Evolutionary conservation across 37 sponge, comb jelly and placozoan genomes (phyloP).

Genomic region (Halichondria panicea): DNA sequence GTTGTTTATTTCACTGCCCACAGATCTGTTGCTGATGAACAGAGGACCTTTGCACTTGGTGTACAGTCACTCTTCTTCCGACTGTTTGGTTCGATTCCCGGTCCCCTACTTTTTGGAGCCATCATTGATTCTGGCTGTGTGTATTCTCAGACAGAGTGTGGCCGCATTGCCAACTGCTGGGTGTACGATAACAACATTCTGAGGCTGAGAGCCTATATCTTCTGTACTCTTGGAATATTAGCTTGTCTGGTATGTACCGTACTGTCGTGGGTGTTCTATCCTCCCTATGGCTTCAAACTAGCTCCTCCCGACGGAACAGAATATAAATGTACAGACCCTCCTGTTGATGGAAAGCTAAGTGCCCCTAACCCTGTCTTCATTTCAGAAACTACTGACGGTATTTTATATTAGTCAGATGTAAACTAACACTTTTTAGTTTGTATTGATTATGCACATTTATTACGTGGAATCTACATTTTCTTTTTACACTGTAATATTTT

Average conservation of each 20-base stretch:
- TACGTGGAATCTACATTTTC: too few species aligned
- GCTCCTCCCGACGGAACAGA: too few species aligned
- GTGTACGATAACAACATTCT: conserved; percentile 53
- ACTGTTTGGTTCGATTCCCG: conserved; percentile 64
- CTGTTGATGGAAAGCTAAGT: too few species aligned
- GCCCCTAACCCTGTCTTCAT: too few species aligned
- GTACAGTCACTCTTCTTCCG: conserved; percentile 64
- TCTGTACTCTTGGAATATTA: neutral
- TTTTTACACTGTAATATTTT: too few species aligned
- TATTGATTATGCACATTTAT: too few species aligned
- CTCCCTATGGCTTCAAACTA: too few species aligned
- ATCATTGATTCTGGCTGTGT: conserved; percentile 67
- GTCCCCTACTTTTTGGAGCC: conserved; percentile 68
- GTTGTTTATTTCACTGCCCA: too few species aligned
- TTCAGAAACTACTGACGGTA: too few species aligned
- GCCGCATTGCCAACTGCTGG: conserved; percentile 70
- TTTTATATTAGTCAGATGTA: too few species aligned
- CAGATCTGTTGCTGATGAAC: conserved; percentile 79
- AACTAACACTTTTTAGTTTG: too few species aligned
- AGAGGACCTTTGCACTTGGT: conserved; percentile 63
- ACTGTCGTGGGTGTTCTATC: conserved; percentile 31
- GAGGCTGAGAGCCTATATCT: conserved; percentile 17
- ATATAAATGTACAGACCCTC: neutral
- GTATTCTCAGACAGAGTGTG: conserved; percentile 58
- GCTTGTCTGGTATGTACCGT: neutral